A percentile compares a stretch with the other conserved stretches of the same genome.
Evolutionary conservation across 2,888 invertebrate genomes (phyloP).

Genomic region (Vandiemenella viatica): DNA sequence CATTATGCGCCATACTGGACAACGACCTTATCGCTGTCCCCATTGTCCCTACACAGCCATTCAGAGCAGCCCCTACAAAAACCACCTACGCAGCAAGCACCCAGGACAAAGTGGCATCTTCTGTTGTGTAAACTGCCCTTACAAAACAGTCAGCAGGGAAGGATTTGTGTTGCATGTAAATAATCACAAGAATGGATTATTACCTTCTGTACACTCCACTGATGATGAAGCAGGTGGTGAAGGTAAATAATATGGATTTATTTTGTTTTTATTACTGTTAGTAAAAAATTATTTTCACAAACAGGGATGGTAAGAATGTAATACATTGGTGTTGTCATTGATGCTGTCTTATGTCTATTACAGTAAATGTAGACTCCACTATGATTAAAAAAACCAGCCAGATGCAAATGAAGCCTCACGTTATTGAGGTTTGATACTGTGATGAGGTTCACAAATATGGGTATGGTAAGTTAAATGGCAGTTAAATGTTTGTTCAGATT

Average conservation of each 20-base stretch:
- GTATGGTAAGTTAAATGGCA: no score
- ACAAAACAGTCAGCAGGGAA: constrained; percentile 40
- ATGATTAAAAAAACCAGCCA: no score
- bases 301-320: neutral
- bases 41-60: constrained; percentile 53
- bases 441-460: no score
- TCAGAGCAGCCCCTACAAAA: constrained; percentile 51
- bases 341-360: no score
- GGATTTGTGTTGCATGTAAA: constrained; percentile 36
- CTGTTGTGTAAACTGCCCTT: constrained; percentile 37
- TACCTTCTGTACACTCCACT: constrained; percentile 14
- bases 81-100: constrained; percentile 40
- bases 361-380: no score
- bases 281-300: no score
- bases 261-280: neutral
- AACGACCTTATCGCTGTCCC: constrained; percentile 45
- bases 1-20: constrained; percentile 42
- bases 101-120: constrained; percentile 34
- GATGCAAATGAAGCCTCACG: no score
- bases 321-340: neutral
- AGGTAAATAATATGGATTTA: neutral
- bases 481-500: no score
- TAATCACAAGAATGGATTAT: constrained; percentile 37
- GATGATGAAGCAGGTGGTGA: neutral
- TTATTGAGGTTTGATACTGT: no score